Evolutionary conservation across 1,140 invertebrate genomes (phyloP).

Genomic region (Heliconius eleuchia): DNA sequence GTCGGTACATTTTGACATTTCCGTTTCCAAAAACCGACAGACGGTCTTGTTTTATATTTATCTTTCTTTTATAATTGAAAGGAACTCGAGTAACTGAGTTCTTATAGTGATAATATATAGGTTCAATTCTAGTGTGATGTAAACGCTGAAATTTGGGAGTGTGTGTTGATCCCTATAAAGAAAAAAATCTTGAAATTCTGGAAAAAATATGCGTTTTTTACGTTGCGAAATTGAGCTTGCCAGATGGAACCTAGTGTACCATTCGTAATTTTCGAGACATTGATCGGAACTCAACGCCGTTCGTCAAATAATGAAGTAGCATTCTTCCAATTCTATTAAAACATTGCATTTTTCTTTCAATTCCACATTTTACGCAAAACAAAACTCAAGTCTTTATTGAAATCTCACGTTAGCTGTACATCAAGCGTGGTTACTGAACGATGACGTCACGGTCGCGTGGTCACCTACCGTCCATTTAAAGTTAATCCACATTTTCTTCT

Average conservation of each 20-base stretch:
- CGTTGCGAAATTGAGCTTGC: no score
- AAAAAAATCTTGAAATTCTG: no score
- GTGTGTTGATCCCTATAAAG: no score
- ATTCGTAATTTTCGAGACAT: no score
- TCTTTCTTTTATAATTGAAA: conserved; percentile 11
- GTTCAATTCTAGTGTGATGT: neutral
- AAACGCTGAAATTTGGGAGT: neutral
- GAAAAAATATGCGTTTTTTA: no score
- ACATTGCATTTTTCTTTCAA: neutral
- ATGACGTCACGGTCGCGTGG: conserved; percentile 73
- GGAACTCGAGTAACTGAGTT: conserved; percentile 3
- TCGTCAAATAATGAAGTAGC: no score
- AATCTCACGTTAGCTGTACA: conserved; percentile 72
- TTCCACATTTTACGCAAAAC: conserved; percentile 48
- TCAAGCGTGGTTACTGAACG: conserved; percentile 68
- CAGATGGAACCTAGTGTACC: no score
- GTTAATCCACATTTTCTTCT: conserved; percentile 43
- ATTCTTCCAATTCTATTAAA: no score
- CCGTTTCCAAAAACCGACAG: conserved; percentile 55
- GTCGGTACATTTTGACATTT: conserved; percentile 59
- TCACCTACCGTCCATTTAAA: conserved; percentile 45
- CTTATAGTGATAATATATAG: neutral
- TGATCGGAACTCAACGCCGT: no score
- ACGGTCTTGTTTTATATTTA: conserved; percentile 30
- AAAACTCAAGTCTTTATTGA: conserved; percentile 53